Base-by-base conservation (phyloP, 2,797 vertebrate genomes). In the Catostomus latipinnis region DNA sequence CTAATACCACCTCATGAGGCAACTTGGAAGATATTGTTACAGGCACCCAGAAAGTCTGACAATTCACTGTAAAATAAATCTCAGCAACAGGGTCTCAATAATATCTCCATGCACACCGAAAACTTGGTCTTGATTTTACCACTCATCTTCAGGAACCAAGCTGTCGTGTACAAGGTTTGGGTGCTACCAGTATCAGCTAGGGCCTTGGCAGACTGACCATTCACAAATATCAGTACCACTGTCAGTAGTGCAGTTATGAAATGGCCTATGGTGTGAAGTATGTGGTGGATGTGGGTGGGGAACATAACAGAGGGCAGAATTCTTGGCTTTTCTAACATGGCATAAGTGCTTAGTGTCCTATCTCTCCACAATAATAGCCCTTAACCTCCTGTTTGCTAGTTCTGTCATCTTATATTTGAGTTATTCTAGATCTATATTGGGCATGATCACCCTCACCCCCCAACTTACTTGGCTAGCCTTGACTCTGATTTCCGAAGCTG, bases 41-140 rank as follows among this genome's bases (percentile, higher is more conserved):
- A 6, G 61, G 52, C 10, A 53, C 8, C 1, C 10, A 53, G 12
- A 53, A 53, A 12, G 52, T 53, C 52, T 81, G 75, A 6, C 71
- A 48, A 61, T 75, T 45, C 2, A 76, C 72, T 8, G 54, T 76
- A 6, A 65, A 2, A 16, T 68, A 80, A 8, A 80, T 48, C 43
- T 82, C 67, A 1, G 50, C 46, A 6, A 22, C 73, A 1, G 54
- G 53, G 18, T 78, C 76, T 16, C 57, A 2, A 6, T 45, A 18
- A 71, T 57, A 69, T 80, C 76, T 46, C 77, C 69, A 74, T 82
- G 73, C 6, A 85, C 69, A 80, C 77, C 77, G 8, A 73, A 69
- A 9, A 22, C 74, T 48, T 77, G 5, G 12, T 53, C 12, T 10
- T 53, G 52, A 11, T 9, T 10, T 11, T 4, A 5, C 10, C 12